A percentile compares a stretch with the other conserved stretches of the same genome.
Evolutionary conservation across 2,888 invertebrate genomes (phyloP).

Genomic region (Hirtodrosophila duncani): DNA sequence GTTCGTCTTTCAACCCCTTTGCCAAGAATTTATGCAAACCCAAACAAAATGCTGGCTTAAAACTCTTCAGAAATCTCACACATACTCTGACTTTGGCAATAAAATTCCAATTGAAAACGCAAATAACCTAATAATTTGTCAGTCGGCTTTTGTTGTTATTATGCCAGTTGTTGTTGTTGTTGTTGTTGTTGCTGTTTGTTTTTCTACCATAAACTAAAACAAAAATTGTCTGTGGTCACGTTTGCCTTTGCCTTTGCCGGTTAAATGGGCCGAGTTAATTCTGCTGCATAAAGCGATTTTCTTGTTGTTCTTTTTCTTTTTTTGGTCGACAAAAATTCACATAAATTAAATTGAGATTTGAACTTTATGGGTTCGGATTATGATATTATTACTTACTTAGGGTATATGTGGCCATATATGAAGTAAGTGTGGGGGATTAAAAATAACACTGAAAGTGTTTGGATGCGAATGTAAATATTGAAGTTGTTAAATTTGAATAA

Average conservation of each 20-base stretch:
- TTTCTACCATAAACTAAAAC: constrained; percentile 10
- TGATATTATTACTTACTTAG: too few relatives aligned
- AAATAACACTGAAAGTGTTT: too few relatives aligned
- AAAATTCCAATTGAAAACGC: constrained; percentile 35
- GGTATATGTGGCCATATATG: too few relatives aligned
- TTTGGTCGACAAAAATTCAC: constrained; percentile 36
- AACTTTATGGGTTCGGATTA: neutral
- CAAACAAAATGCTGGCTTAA: constrained; percentile 41
- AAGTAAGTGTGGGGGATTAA: too few relatives aligned
- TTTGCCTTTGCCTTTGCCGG: constrained; percentile 26
- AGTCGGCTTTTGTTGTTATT: constrained; percentile 7
- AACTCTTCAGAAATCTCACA: constrained; percentile 22
- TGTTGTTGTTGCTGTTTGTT: too few relatives aligned
- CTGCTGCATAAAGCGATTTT: constrained; percentile 33
- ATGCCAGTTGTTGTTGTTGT: too few relatives aligned
- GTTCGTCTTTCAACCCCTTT: neutral
- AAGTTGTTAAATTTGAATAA: too few relatives aligned
- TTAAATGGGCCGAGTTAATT: constrained; percentile 55
- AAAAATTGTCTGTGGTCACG: constrained; percentile 62
- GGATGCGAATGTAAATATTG: too few relatives aligned
- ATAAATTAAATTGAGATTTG: constrained; percentile 44
- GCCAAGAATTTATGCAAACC: constrained; percentile 5
- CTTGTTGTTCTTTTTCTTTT: constrained; percentile 3
- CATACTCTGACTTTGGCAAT: constrained; percentile 18
- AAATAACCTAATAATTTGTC: constrained; percentile 38